phyloP scores from a whole-genome alignment of 2,113 vertebrate genomes.

The Sciurus niger region DNA sequence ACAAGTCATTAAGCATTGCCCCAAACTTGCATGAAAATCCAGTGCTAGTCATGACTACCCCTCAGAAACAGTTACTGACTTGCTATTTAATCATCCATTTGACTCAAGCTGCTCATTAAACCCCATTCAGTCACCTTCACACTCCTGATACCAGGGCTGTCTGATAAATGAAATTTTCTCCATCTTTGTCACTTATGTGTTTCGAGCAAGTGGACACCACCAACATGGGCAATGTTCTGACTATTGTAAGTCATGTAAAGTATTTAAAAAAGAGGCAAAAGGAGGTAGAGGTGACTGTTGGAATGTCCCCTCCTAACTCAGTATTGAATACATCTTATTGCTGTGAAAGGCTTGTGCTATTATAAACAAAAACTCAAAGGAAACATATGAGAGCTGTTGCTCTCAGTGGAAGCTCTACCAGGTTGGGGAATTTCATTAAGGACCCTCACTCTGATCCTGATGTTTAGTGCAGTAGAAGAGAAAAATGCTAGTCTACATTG shows the following conservation, averaged over 20 bases:
- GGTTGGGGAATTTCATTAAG: neutral
- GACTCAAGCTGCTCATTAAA: neutral
- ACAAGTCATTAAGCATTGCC: neutral
- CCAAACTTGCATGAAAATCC: conserved; percentile 4
- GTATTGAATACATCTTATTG: neutral
- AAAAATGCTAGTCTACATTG: neutral
- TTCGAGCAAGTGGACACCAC: neutral
- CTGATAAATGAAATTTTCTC: conserved; percentile 19
- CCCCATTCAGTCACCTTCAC: neutral
- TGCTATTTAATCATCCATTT: neutral
- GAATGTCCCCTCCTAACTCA: neutral
- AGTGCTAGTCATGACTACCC: neutral
- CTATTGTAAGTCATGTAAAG: neutral
- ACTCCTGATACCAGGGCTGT: neutral
- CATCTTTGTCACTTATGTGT: neutral
- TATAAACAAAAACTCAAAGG: neutral
- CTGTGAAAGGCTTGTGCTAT: neutral
- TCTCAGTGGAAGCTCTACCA: neutral
- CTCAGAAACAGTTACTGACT: neutral
- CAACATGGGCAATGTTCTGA: neutral
- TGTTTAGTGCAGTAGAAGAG: neutral
- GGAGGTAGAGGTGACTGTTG: neutral
- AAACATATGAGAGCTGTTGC: neutral
- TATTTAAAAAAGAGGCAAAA: conserved; percentile 2
- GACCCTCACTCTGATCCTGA: neutral